A percentile compares a stretch with the other conserved stretches of the same genome.
These are phyloP conservation scores for Dufourea novaeangliae DNA, from an alignment of 1,140 invertebrate species.

Conservation along the genomic window DNA sequence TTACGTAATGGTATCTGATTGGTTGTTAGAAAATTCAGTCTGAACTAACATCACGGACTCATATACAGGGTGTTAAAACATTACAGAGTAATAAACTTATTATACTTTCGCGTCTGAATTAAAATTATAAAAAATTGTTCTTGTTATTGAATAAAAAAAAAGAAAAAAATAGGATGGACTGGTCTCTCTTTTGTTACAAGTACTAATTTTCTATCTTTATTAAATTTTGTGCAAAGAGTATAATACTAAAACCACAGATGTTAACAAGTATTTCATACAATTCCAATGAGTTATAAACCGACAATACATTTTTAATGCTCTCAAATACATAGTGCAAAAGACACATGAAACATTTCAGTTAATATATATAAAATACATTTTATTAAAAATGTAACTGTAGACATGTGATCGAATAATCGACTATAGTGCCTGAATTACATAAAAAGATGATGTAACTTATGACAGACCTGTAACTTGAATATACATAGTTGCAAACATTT, in stretches of 20 bases:
- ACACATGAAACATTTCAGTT: not conserved
- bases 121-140: not conserved
- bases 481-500: slow-evolving; percentile 40
- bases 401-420: slow-evolving; percentile 34
- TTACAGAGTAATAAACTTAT: not conserved
- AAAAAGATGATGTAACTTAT: slow-evolving; percentile 47
- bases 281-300: slow-evolving; percentile 11
- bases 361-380: slow-evolving; percentile 28
- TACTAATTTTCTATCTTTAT: slow-evolving; percentile 20
- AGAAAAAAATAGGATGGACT: not conserved
- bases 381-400: slow-evolving; percentile 28
- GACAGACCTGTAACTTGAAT: slow-evolving; percentile 25
- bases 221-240: slow-evolving; percentile 10
- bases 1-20: not conserved
- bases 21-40: not conserved
- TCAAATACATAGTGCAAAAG: not conserved
- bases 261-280: not conserved
- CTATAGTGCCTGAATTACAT: slow-evolving; percentile 42
- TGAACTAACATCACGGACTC: not conserved
- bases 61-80: not conserved
- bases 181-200: not conserved
- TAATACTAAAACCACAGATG: slow-evolving; percentile 4
- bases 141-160: not conserved
- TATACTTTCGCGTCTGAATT: not conserved
- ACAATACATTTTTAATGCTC: slow-evolving; percentile 5